Evolutionary conservation across 2,888 invertebrate genomes (phyloP), one percentile per base, ranked within the genome.

Genomic region (Melanophora roralis): DNA sequence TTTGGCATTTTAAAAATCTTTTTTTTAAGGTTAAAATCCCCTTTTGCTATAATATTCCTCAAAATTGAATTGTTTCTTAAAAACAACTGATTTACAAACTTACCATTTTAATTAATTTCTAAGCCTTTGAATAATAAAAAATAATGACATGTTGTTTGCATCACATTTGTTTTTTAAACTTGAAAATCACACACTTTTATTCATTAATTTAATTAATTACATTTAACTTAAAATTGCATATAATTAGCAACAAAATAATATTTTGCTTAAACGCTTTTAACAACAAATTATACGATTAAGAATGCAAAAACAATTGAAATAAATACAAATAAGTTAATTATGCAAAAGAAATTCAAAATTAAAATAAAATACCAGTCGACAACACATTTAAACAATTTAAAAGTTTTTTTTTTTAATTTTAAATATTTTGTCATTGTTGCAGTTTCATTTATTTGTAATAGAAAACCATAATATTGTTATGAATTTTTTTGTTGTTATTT

Each of bases 361-460:
- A 40, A 47, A 60, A 14, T 12, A n/a, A 21, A 47, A 21, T 6
- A 12, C 36, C 1, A 49, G 21, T 53, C 21, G n/a, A 19, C 43
- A 53, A 62, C 19, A 23, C 53, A 55, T 40, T 36, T 9, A n/a
- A 53, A 60, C 19, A 72, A 65, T 27, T 19, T 72, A 19, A 36
- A 47, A 12, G 19, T 38, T 38, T 51, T 32, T 23, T 27, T 60
- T 67, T 38, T 38, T 53, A 3, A 8, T 49, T 8, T 59, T n/a
- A n/a, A 36, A 14, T 51, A 40, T 12, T 21, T 59, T 5, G 6
- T 45, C 40, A 11, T 38, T 38, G 9, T 49, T 34, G 19, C 32
- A 49, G 11, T 57, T 51, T 32, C 19, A 47, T 73, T 57, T n/a
- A 51, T 51, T 74, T 65, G 74, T 67, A 74, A 67, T 67, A 51